A percentile compares a stretch with the other conserved stretches of the same genome.
phyloP scores from a whole-genome alignment of 1,140 invertebrate genomes.

The Eupristina koningsbergeri region DNA sequence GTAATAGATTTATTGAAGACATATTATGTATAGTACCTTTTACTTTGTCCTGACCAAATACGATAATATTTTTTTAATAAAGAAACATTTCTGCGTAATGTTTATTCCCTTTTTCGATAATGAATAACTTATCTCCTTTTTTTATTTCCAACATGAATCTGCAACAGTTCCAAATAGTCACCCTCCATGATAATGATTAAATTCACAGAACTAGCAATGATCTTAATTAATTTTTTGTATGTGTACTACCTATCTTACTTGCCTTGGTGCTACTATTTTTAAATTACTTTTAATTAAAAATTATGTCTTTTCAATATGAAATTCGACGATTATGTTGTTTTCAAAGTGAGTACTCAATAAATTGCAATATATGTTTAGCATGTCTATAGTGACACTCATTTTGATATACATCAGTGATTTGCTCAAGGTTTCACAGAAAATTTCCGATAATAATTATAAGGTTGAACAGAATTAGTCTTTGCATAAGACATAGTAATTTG shows the following conservation, averaged over 20 bases:
- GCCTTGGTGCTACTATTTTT: background rate
- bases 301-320: background rate
- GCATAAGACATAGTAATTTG: background rate
- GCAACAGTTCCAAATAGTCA: too few species aligned
- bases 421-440: background rate
- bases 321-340: slow-evolving; percentile 13
- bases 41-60: background rate
- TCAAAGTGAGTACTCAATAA: background rate
- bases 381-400: background rate
- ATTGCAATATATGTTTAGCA: background rate
- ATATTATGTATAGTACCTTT: background rate
- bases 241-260: too few species aligned
- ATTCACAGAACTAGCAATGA: background rate
- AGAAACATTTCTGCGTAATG: background rate
- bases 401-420: background rate
- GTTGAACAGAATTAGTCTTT: background rate
- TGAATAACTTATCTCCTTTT: background rate
- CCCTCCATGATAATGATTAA: background rate
- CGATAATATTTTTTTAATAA: background rate
- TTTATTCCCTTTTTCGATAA: background rate
- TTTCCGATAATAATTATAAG: background rate
- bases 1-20: background rate
- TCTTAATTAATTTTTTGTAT: too few species aligned
- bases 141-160: background rate
- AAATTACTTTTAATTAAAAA: background rate